Base-by-base conservation (phyloP, 64 coral and sea anemone species). In the Acropora tenuis region DNA sequence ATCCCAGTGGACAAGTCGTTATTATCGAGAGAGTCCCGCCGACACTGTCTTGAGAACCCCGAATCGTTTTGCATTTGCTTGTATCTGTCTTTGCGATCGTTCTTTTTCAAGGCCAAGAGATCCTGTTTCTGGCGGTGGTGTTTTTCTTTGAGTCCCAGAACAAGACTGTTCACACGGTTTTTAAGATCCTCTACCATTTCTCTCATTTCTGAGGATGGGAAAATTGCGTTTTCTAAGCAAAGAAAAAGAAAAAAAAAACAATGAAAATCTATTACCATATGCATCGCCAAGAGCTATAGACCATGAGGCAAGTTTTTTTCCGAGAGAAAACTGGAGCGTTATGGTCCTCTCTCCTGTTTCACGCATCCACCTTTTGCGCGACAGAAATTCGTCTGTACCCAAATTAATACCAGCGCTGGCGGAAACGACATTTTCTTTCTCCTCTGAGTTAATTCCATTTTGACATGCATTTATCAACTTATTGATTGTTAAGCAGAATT, bases 81-180 rank as follows among this genome's bases (percentile, higher is more conserved):
- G 45, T 67, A 83, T 8, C 15, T 41, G 68, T 16, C 16, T 5
- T 43, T 60, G 17, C 17, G 43, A 85, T 30, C 6, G 63, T 20
- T 85, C 45, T 71, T 85, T 67, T 19, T 85, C 13, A 18, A 10
- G 17, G 44, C 65, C 45, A 85, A n/a, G 44, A 69, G 41, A 19
- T 1, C 1, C 12, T 8, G 65, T 69, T 67, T 69, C 71, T 85
- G 63, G 5, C 16, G 43, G 19, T 9, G 44, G n/a, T 85, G 65
- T 48, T 72, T 85, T 48, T 85, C 82, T 85, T 71, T 72, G 2
- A 85, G 46, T 69, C 69, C 82, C 43, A 20, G 43, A 8, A 40
- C 59, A 18, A 85, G 45, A 43, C 47, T 50, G 44, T n/a, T 69
- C 61, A 69, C 48, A 2, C 68, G 45, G 17, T 63, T 49, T 15